Base-by-base conservation (phyloP, 1,140 invertebrate species). In the Drosophila willistoni region DNA sequence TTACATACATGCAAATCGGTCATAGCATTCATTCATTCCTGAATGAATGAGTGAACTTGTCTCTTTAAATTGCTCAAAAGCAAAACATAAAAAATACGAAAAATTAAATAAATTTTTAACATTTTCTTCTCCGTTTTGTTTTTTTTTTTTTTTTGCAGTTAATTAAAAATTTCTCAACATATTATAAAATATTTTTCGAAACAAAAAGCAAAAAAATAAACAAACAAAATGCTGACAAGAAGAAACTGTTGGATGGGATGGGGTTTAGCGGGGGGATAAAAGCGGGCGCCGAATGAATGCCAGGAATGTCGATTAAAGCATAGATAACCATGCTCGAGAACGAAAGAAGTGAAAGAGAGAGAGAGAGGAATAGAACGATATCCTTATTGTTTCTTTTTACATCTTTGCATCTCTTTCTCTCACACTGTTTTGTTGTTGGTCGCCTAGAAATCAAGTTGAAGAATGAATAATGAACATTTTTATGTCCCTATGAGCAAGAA, bases 111-210 rank as follows among this genome's bases (percentile, higher is more conserved):
- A 22, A 22, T 51, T 51, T 51, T 22, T 3, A 14, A 13, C 71
- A 66, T 54, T 54, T 59, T 34, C 6, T 34, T 57, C 10, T 22
- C 17, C 44, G 7, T 51, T 22, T 25, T 3, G 1, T 29, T 1
- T 1, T 29, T 29, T 29, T 29, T 29, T 29, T 29, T 29, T 29
- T 29, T 51, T 6, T 29, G 42, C 44, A 74, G 71, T 74, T 74
- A 74, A 74, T 74, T 74, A 73, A 73, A 73, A 74, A 67, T 73
- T 41, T 34, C 54, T 51, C 42, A 73, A 73, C 44, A 51, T 51
- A 51, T 47, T 47, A 19, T 51, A 51, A 51, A 22, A 51, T 51
- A 51, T 51, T 51, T 51, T 47, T 17, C 14, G 7, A 7, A 47
- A 47, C 14, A 12, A 29, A 29, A 29, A 29, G 29, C 5, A 29